Conservation (phyloP, 2,797 vertebrate species). For the Scolopax bukidnonensis region DNA sequence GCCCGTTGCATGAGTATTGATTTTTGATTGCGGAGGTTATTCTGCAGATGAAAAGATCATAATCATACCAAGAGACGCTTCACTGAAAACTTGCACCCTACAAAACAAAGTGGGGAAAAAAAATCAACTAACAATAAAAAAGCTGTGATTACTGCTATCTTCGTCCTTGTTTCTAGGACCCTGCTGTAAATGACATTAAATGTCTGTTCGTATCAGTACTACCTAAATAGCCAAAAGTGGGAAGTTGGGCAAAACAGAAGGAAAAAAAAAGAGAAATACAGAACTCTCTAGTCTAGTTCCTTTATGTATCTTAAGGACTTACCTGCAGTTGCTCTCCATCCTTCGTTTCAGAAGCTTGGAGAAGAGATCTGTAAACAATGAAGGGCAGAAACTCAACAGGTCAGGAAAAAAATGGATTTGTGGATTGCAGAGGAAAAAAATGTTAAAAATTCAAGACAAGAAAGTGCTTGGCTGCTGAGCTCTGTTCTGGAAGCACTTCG, state of each 20-base stretch:
- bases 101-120: neutral
- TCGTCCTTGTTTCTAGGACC: neutral
- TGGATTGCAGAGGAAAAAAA: neutral
- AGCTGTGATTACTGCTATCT: neutral
- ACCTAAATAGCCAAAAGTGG: neutral
- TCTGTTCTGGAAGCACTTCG: neutral
- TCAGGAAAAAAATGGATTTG: neutral
- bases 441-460: neutral
- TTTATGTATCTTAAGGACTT: neutral
- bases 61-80: constrained; percentile 31
- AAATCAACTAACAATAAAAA: neutral
- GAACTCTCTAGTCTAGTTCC: neutral
- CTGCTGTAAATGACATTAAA: neutral
- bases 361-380: neutral
- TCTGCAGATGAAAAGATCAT: constrained; percentile 50
- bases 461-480: neutral
- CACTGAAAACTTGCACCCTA: constrained; percentile 12
- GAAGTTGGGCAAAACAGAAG: neutral
- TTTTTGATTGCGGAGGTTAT: constrained; percentile 69
- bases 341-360: neutral
- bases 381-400: neutral
- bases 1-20: constrained; percentile 39
- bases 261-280: neutral
- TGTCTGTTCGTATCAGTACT: neutral
- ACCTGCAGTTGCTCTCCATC: neutral